Conservation (phyloP, 2,888 invertebrate species). For the Embidobia sp. region DNA sequence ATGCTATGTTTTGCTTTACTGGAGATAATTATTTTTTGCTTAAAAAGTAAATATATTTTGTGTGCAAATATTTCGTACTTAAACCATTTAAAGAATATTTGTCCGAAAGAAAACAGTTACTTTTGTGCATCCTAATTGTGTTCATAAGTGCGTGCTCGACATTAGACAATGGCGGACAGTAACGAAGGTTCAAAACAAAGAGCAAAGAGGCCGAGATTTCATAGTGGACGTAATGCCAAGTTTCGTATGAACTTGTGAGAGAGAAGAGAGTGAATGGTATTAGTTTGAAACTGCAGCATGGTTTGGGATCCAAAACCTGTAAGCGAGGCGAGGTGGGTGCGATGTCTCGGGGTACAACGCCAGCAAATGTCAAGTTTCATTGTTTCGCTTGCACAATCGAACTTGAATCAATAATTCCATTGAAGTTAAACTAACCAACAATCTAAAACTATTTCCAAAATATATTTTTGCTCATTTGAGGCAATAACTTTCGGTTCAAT, state of each 20-base stretch:
- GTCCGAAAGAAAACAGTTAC: slow-evolving; percentile 42
- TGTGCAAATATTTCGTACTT: no score
- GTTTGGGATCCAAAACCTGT: slow-evolving; percentile 54
- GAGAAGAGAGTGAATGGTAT: slow-evolving; percentile 68
- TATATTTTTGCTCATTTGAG: slow-evolving; percentile 54
- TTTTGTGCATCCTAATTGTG: slow-evolving; percentile 57
- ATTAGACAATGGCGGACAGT: slow-evolving; percentile 61
- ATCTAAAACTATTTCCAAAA: slow-evolving; percentile 61
- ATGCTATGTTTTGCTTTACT: no score
- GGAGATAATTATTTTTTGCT: no score
- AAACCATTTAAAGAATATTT: no score
- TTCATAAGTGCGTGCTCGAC: slow-evolving; percentile 52
- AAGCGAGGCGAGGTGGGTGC: slow-evolving; percentile 30
- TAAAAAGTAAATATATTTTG: no score
- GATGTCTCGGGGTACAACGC: slow-evolving; percentile 52
- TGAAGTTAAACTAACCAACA: slow-evolving; percentile 42
- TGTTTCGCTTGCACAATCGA: slow-evolving; percentile 62
- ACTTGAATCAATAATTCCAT: slow-evolving; percentile 58
- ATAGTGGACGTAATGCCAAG: slow-evolving; percentile 63
- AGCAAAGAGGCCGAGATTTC: slow-evolving; percentile 54
- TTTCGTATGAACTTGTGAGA: slow-evolving; percentile 48
- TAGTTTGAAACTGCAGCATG: slow-evolving; percentile 67
- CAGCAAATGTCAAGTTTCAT: slow-evolving; percentile 64
- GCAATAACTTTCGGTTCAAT: slow-evolving; percentile 50
- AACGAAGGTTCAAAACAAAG: slow-evolving; percentile 61